Evolutionary conservation across 2,797 vertebrate genomes (phyloP).

Genomic region (Acipenser oxyrinchus): DNA sequence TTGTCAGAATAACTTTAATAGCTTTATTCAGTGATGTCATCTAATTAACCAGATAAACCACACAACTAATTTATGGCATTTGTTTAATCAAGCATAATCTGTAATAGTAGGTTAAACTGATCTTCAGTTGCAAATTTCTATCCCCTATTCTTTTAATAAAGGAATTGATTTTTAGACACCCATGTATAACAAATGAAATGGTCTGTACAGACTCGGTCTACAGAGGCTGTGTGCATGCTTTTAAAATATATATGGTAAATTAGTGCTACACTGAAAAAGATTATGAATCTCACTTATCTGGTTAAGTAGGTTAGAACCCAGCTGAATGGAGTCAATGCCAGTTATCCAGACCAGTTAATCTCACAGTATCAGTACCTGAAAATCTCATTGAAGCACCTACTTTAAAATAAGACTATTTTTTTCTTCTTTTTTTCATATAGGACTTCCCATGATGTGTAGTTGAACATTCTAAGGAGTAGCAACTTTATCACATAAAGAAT

Average conservation of each 20-base stretch:
- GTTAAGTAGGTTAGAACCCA: constrained; percentile 37
- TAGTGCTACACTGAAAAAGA: constrained; percentile 28
- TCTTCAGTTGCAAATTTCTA: no score
- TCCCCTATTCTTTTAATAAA: no score
- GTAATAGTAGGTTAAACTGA: no score
- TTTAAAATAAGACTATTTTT: constrained; percentile 45
- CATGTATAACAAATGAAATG: no score
- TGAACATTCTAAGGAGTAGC: constrained; percentile 49
- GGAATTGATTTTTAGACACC: no score
- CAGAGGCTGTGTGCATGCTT: constrained; percentile 30
- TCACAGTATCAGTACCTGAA: constrained; percentile 36
- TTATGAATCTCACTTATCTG: constrained; percentile 27
- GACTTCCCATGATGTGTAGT: constrained; percentile 53
- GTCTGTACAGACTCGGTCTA: no score
- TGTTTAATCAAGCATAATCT: no score
- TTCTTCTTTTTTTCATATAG: constrained; percentile 44
- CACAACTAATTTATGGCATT: background rate
- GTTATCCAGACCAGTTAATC: constrained; percentile 29
- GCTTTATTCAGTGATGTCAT: constrained; percentile 26
- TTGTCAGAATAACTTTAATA: constrained; percentile 12
- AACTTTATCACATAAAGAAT: constrained; percentile 40
- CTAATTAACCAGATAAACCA: constrained; percentile 31
- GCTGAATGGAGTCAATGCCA: constrained; percentile 28
- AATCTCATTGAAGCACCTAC: constrained; percentile 36
- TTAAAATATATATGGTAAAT: constrained; percentile 34